Evolutionary conservation across 2,888 invertebrate genomes (phyloP), one percentile per base, ranked within the genome.

Genomic region (Uropetala carovei): DNA sequence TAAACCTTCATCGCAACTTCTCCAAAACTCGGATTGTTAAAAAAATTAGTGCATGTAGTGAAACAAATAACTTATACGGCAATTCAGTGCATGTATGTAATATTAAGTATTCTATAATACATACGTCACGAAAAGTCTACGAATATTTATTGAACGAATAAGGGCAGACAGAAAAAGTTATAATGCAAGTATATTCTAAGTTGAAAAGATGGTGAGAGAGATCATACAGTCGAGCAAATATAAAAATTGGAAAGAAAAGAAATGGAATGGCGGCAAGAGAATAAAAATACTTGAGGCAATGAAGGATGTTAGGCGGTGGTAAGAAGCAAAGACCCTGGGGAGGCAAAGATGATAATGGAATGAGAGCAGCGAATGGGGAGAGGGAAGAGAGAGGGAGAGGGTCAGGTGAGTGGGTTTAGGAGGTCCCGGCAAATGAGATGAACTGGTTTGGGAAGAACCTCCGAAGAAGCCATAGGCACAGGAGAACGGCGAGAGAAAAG

Each of bases 121-220:
- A n/a, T n/a, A n/a, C n/a, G n/a, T n/a, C n/a, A n/a, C n/a, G n/a
- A n/a, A n/a, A 43, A 43, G 5, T 43, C 5, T 43, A 43, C 43
- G 43, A 43, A 43, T 43, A 43, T 43, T 3, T 1, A 5, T 5
- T 43, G 43, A 43, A 43, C 43, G 43, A 43, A 43, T 43, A 43
- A 43, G 43, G 43, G 43, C 43, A 43, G 43, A 3, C 43, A 5
- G 43, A 3, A 43, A 43, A 43, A 5, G 43, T 43, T 43, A 43
- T 43, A 43, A 1, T 43, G 43, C 43, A 43, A 43, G 43, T 43
- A 43, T 43, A 3, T 43, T 43, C 5, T 43, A 43, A 43, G 43
- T 43, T 43, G 83, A 83, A 56, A 83, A 83, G n/a, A 57, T 57
- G 83, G 57, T 83, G 83, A 83, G 57, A 83, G 83, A 56, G 83